Conservation (phyloP, 2,888 invertebrate genomes). For the Megalurothrips usitatus region DNA sequence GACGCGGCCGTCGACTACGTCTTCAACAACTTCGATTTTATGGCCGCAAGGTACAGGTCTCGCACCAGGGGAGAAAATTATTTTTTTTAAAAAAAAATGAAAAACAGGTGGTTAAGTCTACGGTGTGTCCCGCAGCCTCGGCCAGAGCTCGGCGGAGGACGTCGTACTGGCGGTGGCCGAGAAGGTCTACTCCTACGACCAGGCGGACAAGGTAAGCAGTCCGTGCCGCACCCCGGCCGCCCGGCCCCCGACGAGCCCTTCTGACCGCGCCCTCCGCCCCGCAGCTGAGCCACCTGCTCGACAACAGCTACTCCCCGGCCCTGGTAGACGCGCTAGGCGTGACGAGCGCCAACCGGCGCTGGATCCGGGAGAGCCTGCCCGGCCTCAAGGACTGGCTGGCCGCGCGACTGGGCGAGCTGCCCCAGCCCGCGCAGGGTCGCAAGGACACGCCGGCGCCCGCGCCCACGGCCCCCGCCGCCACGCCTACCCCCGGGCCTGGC, state of each 20-base stretch:
- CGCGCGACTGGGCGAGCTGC: neutral
- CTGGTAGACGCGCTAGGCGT: neutral
- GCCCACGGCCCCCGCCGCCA: neutral
- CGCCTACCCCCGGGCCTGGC: neutral
- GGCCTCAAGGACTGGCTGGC: conserved; percentile 5
- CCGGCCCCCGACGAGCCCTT: neutral
- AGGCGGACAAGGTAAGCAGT: neutral
- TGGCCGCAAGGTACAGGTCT: neutral
- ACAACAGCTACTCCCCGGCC: neutral
- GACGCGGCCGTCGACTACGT: neutral
- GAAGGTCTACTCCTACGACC: neutral
- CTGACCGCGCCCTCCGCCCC: neutral
- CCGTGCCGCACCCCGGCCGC: neutral
- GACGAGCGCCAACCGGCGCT: neutral
- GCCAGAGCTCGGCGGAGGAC: neutral
- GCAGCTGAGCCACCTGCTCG: neutral
- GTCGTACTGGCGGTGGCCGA: neutral
- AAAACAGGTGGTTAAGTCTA: too few species aligned
- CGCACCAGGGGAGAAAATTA: too few species aligned
- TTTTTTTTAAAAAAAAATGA: too few species aligned
- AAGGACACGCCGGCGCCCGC: neutral
- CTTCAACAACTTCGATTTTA: neutral
- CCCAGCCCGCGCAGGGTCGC: neutral
- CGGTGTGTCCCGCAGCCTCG: neutral
- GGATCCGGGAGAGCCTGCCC: neutral